Base-by-base conservation (phyloP, 64 coral and sea anemone genomes). In the Pocillopora damicornis region DNA sequence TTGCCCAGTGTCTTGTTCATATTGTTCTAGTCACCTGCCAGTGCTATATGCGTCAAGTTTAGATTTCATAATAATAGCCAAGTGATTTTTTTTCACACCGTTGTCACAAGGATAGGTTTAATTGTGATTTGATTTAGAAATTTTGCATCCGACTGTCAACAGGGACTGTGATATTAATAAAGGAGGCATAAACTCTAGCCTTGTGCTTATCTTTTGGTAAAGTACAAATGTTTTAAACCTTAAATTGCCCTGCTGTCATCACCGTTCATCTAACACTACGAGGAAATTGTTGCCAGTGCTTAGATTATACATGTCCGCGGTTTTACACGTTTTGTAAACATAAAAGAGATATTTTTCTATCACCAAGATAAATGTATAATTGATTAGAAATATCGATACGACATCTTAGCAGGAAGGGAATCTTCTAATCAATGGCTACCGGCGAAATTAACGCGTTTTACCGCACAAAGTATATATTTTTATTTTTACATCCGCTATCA, bases 71-170 rank as follows among this genome's bases (percentile, higher is more conserved):
- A 85, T 84, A 88, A 82, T 89, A 77, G 77, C 35, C 2, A 59
- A 59, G 68, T 75, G 88, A 84, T 62, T 62, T 88, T 83, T 86
- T 83, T 75, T 85, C 81, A 83, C 87, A 84, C 91, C 82, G 87
- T 89, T 93, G 91, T 88, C 83, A 69, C 71, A 82, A 89, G 73
- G 23, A 80, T 23, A 89, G 87, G 77, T 84, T 79, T 93, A 93
- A 93, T 93, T 93, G 91, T 93, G 87, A 77, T 88, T 89, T 89
- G 75, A 93, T 87, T 93, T 76, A 58, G 79, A 89, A 88, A 89
- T 63, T 34, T 11, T 60, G 79, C 73, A 77, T 89, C 79, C 42
- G 76, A 77, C 75, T 89, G 91, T 93, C 87, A 93, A 89, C 88
- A 93, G 51, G 83, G 77, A 87, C 65, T 89, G 67, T 64, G 78